Evolutionary conservation across 2,113 vertebrate genomes (phyloP), one percentile per base, ranked within the genome.

Genomic region (Lasiurus borealis): DNA sequence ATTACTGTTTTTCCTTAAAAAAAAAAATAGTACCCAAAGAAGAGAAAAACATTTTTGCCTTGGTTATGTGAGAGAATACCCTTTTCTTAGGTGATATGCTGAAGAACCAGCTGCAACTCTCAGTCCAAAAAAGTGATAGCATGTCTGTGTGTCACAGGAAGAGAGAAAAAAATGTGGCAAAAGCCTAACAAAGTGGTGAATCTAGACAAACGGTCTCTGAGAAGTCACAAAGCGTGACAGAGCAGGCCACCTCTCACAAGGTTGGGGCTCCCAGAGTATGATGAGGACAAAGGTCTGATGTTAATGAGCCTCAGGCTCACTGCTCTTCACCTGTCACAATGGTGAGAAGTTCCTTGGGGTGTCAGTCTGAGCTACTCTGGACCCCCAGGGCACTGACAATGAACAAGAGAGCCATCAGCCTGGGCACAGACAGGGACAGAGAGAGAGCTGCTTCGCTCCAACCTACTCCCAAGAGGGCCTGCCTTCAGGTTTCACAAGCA

Each of bases 231-330:
- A 78, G 59, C 21, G 16, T 0, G 31, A 62, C 36, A 36, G 23
- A 25, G 40, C 40, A 44, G 48, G 71, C 8, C 1, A 10, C 27
- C 34, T 44, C 54, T 31, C 48, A 13, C 62, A 46, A 77, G 69
- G 68, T 0, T 73, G 21, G 0, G 14, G 80, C 62, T 75, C 57
- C 34, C 5, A 0, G 23, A 10, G 64, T 31, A 2, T 3, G 0
- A 8, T 11, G 8, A 13, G 25, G 18, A 75, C 48, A 25, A n/a
- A 72, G 64, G 46, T 57, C 62, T 73, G 73, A 11, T 6, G 15
- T 44, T 18, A 36, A 29, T 5, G 62, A 83, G 62, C 25, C 34
- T 29, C 77, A 54, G 31, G 80, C 80, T 54, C 11, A 5, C 18
- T 18, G 1, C 40, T 46, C 81, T 54, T 68, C 57, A 25, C 29